These are phyloP conservation scores for Erebia aethiops DNA, from an alignment of 2,888 invertebrate species.

Conservation along the genomic window DNA sequence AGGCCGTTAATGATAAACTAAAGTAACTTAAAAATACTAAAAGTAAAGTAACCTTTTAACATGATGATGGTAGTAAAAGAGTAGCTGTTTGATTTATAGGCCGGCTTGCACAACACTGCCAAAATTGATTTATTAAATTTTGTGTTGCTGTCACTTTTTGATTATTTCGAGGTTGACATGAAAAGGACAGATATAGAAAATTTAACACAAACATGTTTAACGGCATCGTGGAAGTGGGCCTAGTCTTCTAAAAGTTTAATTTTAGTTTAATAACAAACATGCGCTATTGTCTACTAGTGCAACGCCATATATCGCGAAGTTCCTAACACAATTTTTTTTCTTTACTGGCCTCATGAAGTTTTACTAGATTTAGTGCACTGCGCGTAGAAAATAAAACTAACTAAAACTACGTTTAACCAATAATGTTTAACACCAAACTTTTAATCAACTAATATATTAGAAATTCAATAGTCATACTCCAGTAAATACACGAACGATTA, in stretches of 20 bases:
- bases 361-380: conserved; percentile 30
- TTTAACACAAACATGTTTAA: no score
- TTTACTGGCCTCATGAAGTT: conserved; percentile 38
- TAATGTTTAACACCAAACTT: conserved; percentile 6
- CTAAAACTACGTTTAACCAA: conserved; percentile 33
- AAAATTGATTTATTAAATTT: no score
- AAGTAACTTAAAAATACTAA: not conserved
- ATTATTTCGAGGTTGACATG: no score
- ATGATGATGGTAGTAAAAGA: not conserved
- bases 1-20: not conserved
- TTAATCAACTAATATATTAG: not conserved
- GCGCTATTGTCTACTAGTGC: not conserved
- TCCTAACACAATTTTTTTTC: conserved; percentile 17
- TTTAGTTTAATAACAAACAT: not conserved
- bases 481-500: not conserved
- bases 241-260: not conserved
- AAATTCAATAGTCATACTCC: not conserved
- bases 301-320: conserved; percentile 8
- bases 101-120: not conserved
- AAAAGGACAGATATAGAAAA: no score
- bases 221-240: not conserved
- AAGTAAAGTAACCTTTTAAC: not conserved
- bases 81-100: no score
- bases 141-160: no score
- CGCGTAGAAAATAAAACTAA: conserved; percentile 30